These are phyloP conservation scores for Brassicogethes aeneus DNA, from an alignment of 2,888 invertebrate genomes.

Conservation along the genomic window DNA sequence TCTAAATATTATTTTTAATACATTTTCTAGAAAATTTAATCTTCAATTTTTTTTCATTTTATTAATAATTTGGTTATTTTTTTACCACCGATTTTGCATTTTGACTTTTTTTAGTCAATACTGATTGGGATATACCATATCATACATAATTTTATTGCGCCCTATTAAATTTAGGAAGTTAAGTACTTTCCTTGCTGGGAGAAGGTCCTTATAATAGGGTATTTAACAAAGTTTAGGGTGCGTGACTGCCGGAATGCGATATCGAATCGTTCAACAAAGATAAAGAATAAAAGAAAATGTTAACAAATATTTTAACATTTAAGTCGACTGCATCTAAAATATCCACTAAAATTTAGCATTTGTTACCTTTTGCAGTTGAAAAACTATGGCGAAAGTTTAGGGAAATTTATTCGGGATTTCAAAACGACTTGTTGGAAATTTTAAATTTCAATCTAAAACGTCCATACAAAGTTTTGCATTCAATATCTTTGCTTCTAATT, in stretches of 20 bases:
- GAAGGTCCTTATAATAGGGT: too few species aligned
- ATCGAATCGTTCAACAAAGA: not conserved
- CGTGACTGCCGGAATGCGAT: not conserved
- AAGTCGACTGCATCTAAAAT: conserved; percentile 14
- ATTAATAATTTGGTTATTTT: too few species aligned
- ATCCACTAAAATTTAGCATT: conserved; percentile 13
- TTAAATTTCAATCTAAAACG: not conserved
- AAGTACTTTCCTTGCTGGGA: too few species aligned
- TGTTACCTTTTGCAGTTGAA: conserved; percentile 9
- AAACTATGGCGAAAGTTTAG: not conserved
- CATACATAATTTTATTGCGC: too few species aligned
- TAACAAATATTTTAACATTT: conserved; percentile 17
- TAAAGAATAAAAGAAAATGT: conserved; percentile 11
- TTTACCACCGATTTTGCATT: too few species aligned
- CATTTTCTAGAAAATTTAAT: too few species aligned
- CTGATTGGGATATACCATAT: too few species aligned
- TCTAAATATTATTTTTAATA: too few species aligned
- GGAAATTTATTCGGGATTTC: not conserved
- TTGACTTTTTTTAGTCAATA: too few species aligned
- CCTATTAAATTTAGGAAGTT: too few species aligned
- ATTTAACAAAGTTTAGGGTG: too few species aligned
- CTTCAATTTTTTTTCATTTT: too few species aligned
- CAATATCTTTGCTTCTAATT: not conserved
- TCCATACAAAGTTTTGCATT: not conserved
- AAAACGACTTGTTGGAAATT: not conserved